A percentile compares a stretch with the other conserved stretches of the same genome.
These are phyloP conservation scores for Dendroctonus ponderosae DNA, from an alignment of 1,140 invertebrate species.

Conservation along the genomic window DNA sequence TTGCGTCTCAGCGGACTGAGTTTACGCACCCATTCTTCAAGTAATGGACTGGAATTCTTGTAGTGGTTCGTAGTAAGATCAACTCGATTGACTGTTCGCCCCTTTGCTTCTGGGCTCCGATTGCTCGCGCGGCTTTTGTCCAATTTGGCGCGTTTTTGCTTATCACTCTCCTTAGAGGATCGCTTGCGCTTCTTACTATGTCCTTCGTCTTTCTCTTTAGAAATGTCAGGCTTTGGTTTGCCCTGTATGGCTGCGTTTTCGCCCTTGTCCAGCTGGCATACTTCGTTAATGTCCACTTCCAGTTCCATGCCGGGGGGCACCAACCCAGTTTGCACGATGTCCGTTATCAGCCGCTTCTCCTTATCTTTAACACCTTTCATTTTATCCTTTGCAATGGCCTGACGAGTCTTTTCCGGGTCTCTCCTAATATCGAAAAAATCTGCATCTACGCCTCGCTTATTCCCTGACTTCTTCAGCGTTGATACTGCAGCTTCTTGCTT, in stretches of 20 bases:
- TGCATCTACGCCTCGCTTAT: slow-evolving; percentile 6
- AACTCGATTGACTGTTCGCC: too few relatives aligned
- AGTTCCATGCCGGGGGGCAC: slow-evolving; percentile 51
- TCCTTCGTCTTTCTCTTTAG: not conserved
- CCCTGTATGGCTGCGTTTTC: not conserved
- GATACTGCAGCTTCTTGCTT: not conserved
- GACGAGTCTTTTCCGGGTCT: slow-evolving; percentile 48
- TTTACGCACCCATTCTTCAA: too few relatives aligned
- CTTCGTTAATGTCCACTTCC: slow-evolving; percentile 41
- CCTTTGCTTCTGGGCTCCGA: not conserved
- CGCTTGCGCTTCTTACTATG: slow-evolving; percentile 10
- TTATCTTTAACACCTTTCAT: slow-evolving; percentile 46
- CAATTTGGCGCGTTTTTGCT: not conserved
- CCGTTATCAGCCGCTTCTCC: slow-evolving; percentile 43
- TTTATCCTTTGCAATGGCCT: slow-evolving; percentile 48
- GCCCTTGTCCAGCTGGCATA: slow-evolving; percentile 12
- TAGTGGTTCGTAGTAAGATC: too few relatives aligned
- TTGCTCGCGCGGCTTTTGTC: not conserved
- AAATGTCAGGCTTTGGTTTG: not conserved
- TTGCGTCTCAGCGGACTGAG: too few relatives aligned
- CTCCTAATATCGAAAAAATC: slow-evolving; percentile 39
- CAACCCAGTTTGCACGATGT: slow-evolving; percentile 48
- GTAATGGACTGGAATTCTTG: too few relatives aligned
- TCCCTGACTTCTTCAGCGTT: not conserved
- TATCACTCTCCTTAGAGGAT: slow-evolving; percentile 10